phyloP scores from a whole-genome alignment of 2,113 vertebrate genomes.

The Varanus komodoensis region DNA sequence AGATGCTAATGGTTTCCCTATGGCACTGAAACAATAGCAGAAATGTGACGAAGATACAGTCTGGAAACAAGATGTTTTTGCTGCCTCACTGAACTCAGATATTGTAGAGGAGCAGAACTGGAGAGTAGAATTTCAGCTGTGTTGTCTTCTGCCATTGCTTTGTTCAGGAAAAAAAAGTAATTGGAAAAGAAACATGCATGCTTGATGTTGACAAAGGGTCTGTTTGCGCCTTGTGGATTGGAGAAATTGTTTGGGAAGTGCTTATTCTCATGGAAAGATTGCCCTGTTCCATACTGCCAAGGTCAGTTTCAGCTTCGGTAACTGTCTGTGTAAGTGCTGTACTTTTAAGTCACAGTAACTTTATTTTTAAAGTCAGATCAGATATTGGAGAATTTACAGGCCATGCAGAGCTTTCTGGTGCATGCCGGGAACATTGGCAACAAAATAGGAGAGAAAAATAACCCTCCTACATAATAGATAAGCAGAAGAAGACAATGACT shows the following conservation, averaged over 20 bases:
- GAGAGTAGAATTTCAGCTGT: conserved; percentile 41
- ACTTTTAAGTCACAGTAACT: conserved; percentile 50
- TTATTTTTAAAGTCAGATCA: conserved; percentile 51
- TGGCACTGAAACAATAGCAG: conserved; percentile 40
- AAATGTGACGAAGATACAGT: conserved; percentile 40
- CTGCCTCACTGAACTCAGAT: conserved; percentile 4
- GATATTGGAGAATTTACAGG: conserved; percentile 6
- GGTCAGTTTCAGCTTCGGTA: conserved; percentile 70
- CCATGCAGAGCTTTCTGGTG: rapidly evolving
- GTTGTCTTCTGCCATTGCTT: conserved; percentile 55
- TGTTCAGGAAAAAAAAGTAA: conserved; percentile 55
- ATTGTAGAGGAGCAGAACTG: background rate
- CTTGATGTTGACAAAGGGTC: conserved; percentile 58
- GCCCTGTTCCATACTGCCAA: conserved; percentile 58
- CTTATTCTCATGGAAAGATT: conserved; percentile 72
- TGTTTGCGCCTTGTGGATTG: conserved; percentile 54
- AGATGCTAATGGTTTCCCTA: conserved; percentile 57
- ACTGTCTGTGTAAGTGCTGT: conserved; percentile 38
- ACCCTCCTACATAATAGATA: background rate
- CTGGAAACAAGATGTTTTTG: conserved; percentile 43
- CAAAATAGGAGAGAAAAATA: background rate
- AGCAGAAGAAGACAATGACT: background rate
- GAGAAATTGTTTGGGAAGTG: conserved; percentile 57
- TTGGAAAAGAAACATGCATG: conserved; percentile 48
- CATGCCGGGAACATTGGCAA: background rate